A percentile compares a stretch with the other conserved stretches of the same genome.
Conservation (phyloP, 2,113 vertebrate genomes). For the Tenebrosternarchus preto region DNA sequence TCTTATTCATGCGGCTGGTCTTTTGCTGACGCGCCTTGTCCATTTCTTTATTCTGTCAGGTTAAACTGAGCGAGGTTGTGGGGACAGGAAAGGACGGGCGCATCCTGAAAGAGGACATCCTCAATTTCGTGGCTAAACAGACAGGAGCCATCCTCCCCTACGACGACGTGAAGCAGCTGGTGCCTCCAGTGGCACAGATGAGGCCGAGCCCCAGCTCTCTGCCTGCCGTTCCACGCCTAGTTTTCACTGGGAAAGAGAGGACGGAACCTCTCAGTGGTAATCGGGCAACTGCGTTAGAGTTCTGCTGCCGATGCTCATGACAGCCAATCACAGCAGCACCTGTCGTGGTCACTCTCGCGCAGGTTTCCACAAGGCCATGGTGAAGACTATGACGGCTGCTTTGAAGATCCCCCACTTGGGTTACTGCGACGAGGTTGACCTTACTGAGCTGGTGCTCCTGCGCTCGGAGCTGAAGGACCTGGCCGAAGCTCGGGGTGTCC, state of each 20-base stretch:
- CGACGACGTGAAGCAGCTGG: slow-evolving; percentile 45
- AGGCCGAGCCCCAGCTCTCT: not conserved
- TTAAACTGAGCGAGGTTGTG: slow-evolving; percentile 94
- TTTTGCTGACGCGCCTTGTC: not conserved
- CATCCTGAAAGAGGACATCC: slow-evolving; percentile 96
- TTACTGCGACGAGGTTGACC: slow-evolving; percentile 89
- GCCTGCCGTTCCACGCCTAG: slow-evolving; percentile 61
- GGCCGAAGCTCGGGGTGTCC: slow-evolving; percentile 77
- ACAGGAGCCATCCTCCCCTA: slow-evolving; percentile 87
- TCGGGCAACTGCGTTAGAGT: not conserved
- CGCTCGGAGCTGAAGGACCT: slow-evolving; percentile 77
- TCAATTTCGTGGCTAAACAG: slow-evolving; percentile 91
- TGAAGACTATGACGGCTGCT: slow-evolving; percentile 89
- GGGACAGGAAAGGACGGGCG: slow-evolving; percentile 91
- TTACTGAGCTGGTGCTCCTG: slow-evolving; percentile 81
- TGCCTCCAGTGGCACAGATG: slow-evolving; percentile 76
- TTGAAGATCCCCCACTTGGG: slow-evolving; percentile 93
- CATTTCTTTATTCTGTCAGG: slow-evolving; percentile 70
- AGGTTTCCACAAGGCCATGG: slow-evolving; percentile 95
- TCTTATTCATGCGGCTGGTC: too few relatives aligned
- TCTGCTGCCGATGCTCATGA: too few relatives aligned
- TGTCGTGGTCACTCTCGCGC: not conserved
- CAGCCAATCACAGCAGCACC: not conserved
- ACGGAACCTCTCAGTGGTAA: slow-evolving; percentile 88
- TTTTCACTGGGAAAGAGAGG: slow-evolving; percentile 82